phyloP scores from a whole-genome alignment of 2,113 vertebrate genomes.

The Sylvia atricapilla region DNA sequence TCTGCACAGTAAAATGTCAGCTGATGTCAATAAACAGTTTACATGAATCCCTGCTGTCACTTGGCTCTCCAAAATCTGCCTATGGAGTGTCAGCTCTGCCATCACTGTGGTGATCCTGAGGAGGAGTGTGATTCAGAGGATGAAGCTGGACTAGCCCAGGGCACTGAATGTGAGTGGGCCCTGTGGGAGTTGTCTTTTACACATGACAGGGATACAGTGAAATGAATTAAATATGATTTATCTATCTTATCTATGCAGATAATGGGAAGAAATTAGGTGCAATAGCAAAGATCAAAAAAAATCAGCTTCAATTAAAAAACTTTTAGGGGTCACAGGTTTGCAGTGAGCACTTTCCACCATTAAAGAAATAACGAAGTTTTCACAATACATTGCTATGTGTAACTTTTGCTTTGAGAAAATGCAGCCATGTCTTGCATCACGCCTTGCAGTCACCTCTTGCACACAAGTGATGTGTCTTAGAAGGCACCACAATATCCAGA shows the following conservation, averaged over 20 bases:
- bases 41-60: background rate
- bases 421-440: background rate
- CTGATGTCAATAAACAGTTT: background rate
- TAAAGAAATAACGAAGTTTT: background rate
- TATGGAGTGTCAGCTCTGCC: background rate
- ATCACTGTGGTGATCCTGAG: background rate
- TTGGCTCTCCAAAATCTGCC: background rate
- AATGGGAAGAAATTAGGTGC: background rate
- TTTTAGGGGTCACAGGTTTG: background rate
- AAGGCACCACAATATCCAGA: background rate
- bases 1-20: background rate
- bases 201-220: rapidly evolving
- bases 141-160: background rate
- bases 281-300: background rate
- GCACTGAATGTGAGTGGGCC: background rate
- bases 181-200: background rate
- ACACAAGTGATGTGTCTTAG: background rate
- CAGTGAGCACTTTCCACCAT: background rate
- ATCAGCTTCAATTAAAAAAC: background rate
- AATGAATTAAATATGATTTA: background rate
- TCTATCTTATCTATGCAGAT: background rate
- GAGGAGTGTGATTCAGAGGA: background rate
- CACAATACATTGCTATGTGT: background rate
- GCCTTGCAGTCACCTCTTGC: background rate
- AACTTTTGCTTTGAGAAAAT: background rate